Evolutionary conservation across 2,113 vertebrate genomes (phyloP).

Genomic region (Atherinomorus stipes): DNA sequence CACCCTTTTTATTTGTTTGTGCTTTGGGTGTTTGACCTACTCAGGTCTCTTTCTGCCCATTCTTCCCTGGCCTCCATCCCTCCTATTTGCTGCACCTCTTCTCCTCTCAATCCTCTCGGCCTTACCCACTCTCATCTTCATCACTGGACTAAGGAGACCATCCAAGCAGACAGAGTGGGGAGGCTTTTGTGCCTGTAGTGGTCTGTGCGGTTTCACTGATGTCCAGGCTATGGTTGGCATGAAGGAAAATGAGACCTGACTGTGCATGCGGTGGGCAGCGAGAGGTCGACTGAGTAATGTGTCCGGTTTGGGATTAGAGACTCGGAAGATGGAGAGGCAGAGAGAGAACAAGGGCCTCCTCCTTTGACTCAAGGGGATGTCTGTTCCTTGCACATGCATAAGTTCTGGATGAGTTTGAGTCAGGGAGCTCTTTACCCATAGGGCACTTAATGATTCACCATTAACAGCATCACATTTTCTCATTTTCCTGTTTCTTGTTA

Average conservation of each 20-base stretch:
- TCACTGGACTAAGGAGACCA: constrained; percentile 41
- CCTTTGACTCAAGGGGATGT: constrained; percentile 62
- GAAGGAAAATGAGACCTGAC: constrained; percentile 77
- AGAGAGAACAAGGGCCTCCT: constrained; percentile 20
- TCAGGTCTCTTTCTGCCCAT: neutral
- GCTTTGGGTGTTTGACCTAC: constrained; percentile 57
- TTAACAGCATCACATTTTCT: constrained; percentile 31
- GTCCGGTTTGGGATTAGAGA: constrained; percentile 65
- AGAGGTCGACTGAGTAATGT: constrained; percentile 77
- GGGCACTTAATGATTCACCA: constrained; percentile 71
- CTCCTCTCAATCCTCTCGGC: constrained; percentile 7
- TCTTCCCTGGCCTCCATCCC: neutral
- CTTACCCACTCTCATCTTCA: constrained; percentile 30
- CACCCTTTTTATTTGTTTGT: constrained; percentile 34
- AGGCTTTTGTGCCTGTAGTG: constrained; percentile 65
- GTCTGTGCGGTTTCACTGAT: constrained; percentile 63
- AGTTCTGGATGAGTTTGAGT: constrained; percentile 62
- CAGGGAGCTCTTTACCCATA: constrained; percentile 61
- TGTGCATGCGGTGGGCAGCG: constrained; percentile 61
- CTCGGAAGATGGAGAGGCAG: constrained; percentile 48
- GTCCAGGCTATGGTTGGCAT: constrained; percentile 63
- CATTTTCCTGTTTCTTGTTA: constrained; percentile 26
- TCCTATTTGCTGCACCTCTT: constrained; percentile 19
- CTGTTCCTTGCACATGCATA: constrained; percentile 41
- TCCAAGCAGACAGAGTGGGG: constrained; percentile 67